phyloP scores from a whole-genome alignment of 2,888 invertebrate species.

The Ornithoptera alexandrae region DNA sequence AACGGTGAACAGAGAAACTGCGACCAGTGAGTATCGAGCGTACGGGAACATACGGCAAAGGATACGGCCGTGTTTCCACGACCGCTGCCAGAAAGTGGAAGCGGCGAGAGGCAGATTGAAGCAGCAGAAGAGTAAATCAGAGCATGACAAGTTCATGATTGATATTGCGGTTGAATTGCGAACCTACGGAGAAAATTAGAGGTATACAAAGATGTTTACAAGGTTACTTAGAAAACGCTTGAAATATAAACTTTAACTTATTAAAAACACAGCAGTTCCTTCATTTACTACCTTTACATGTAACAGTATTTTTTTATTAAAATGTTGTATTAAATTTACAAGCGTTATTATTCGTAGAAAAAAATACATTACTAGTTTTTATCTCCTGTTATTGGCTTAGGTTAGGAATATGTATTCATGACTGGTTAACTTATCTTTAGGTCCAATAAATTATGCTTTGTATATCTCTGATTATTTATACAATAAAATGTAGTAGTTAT shows the following conservation, averaged over 20 bases:
- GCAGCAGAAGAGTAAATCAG: conserved; percentile 89
- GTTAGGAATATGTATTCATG: background rate
- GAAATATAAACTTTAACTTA: background rate
- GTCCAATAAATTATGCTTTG: conserved; percentile 17
- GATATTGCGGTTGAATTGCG: conserved; percentile 91
- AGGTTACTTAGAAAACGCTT: background rate
- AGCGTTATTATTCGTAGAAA: background rate
- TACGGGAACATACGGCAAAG: conserved; percentile 88
- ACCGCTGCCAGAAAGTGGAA: conserved; percentile 85
- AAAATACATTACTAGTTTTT: background rate
- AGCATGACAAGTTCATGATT: conserved; percentile 89
- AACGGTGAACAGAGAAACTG: conserved; percentile 88
- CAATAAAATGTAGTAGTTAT: too few relatives aligned
- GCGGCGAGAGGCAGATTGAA: conserved; percentile 89
- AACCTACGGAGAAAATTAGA: conserved; percentile 74
- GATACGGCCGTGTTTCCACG: conserved; percentile 85
- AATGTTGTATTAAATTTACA: too few relatives aligned
- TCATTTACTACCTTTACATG: too few relatives aligned
- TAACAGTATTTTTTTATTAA: too few relatives aligned
- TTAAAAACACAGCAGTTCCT: background rate
- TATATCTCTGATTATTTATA: conserved; percentile 16
- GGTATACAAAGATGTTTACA: conserved; percentile 1
- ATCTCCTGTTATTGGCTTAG: conserved; percentile 8
- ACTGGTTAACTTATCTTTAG: conserved; percentile 18
- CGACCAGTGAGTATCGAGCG: conserved; percentile 86